phyloP scores from a whole-genome alignment of 2,888 invertebrate species.

The Chrysolina oricalcia region DNA sequence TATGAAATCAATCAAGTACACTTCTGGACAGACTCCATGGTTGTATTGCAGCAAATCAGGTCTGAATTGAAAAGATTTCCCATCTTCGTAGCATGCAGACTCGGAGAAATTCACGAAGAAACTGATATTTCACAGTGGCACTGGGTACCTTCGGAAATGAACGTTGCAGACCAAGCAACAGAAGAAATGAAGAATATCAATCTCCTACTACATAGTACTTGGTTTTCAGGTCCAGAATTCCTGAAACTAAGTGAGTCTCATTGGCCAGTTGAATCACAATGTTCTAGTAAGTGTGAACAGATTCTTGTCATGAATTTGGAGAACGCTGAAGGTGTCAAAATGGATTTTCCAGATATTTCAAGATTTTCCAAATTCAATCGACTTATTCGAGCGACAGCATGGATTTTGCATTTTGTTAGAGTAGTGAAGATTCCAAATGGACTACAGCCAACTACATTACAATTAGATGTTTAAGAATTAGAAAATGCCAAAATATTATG shows the following conservation, averaged over 20 bases:
- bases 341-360: neutral
- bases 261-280: slow-evolving; percentile 6
- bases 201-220: neutral
- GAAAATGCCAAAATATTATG: neutral
- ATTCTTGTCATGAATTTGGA: neutral
- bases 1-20: neutral
- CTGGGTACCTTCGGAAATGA: neutral
- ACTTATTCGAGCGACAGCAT: neutral
- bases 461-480: neutral
- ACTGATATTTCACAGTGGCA: neutral
- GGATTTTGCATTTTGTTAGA: neutral
- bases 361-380: neutral
- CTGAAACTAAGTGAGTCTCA: neutral
- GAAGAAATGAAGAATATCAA: neutral
- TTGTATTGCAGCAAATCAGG: neutral
- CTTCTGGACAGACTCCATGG: slow-evolving; percentile 6
- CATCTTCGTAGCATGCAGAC: slow-evolving; percentile 5
- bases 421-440: neutral
- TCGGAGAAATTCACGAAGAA: slow-evolving; percentile 1
- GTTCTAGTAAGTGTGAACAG: neutral
- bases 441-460: neutral
- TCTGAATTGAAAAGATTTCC: neutral
- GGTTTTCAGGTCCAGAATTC: neutral
- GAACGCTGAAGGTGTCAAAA: neutral
- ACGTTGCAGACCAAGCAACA: slow-evolving; percentile 13